Evolutionary conservation across 2,888 invertebrate species (phyloP).

Genomic region (Zygothrica quintamaculata): DNA sequence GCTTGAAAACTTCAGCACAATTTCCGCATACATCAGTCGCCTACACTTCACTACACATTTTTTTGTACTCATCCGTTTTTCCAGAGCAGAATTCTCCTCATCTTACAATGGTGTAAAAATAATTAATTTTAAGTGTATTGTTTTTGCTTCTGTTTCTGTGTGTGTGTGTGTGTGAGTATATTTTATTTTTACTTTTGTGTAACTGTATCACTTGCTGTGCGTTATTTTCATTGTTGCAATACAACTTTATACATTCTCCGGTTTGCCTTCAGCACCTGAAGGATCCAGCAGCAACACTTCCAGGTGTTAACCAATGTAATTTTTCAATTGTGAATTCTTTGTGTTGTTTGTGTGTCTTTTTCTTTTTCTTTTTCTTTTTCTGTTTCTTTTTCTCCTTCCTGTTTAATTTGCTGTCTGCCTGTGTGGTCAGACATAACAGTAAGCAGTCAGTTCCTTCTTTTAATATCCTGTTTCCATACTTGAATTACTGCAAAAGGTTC

Average conservation of each 20-base stretch:
- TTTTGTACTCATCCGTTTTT: conserved; percentile 47
- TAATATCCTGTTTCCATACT: too few species aligned
- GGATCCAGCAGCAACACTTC: conserved; percentile 26
- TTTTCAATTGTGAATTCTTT: conserved; percentile 51
- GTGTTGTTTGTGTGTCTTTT: conserved; percentile 13
- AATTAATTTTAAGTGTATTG: conserved; percentile 69
- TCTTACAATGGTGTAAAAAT: conserved; percentile 56
- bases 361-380: conserved; percentile 12
- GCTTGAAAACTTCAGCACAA: conserved; percentile 51
- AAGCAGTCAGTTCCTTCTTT: conserved; percentile 8
- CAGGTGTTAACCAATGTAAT: conserved; percentile 66
- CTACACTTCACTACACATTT: conserved; percentile 55
- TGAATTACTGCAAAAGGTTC: too few species aligned
- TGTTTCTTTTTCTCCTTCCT: conserved; percentile 13
- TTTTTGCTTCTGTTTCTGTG: conserved; percentile 1
- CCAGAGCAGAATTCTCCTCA: conserved; percentile 36
- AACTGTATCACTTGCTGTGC: conserved; percentile 16
- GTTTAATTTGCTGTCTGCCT: conserved; percentile 4
- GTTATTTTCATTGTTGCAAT: conserved; percentile 16
- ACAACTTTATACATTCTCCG: conserved; percentile 19
- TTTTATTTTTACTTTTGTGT: too few species aligned
- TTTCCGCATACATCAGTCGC: conserved; percentile 67
- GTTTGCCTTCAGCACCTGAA: conserved; percentile 20
- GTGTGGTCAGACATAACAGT: conserved; percentile 12
- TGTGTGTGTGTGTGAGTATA: conserved; percentile 7